Evolutionary conservation across 2,888 invertebrate genomes (phyloP), one percentile per base, ranked within the genome.

Genomic region (Caenorhabditis sp.): DNA sequence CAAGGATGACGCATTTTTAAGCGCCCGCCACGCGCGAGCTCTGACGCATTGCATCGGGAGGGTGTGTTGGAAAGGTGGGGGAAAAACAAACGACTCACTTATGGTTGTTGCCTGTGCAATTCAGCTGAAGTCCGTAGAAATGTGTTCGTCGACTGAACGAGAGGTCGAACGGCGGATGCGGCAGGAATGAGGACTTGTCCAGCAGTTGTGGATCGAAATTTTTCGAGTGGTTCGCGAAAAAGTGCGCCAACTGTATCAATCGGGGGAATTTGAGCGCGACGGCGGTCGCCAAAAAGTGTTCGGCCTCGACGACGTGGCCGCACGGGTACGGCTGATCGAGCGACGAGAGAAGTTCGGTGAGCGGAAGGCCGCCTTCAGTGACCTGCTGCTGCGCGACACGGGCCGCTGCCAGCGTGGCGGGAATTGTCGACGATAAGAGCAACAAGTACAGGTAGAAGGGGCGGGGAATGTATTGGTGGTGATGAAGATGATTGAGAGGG

Each of bases 151-250:
- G 27, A 11, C 20, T 39, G 37, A 71, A 63, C 2, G 52, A 46
- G 17, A 77, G 50, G 2, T 52, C 61, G 45, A 77, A 77, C 46
- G 77, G 77, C n/a, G 71, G 77, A 6, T 46, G 7, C 15, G 46
- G 39, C 6, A 30, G 24, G 17, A 77, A 71, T 1, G 77, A 71
- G 2, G 59, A 59, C 17, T 72, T 72, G 50, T 63, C 75, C n/a
- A 75, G 37, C 11, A 79, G 41, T 15, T 37, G 27, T 0, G 65
- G 71, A 61, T 70, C 55, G 32, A 71, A 75, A 37, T 73, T 72
- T 45, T 70, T 73, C 7, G 81, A 78, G 55, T 81, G 81, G 37
- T 74, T 73, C 30, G 79, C 79, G 48, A 81, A 79, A 58, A 79
- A 81, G 22, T 74, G 78, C 7, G 79, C 78, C 53, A 81, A 61